Conservation (phyloP, 30 jellyfish, hydroid and myxozoan species). For the Thelohanellus kitauei region DNA sequence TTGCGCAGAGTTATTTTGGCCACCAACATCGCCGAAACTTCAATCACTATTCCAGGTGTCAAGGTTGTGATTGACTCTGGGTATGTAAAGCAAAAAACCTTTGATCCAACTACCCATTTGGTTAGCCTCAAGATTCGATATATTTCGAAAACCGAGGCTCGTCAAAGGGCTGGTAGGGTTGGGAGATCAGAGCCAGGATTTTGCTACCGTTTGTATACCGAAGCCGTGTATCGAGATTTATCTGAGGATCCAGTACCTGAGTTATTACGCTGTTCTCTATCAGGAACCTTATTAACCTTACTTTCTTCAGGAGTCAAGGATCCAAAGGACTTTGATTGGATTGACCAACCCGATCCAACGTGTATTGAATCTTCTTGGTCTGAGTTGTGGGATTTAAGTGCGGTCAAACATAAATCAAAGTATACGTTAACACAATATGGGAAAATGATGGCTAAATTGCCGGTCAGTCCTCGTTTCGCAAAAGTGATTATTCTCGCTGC, state of each 20-base stretch:
- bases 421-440: slow-evolving; percentile 39
- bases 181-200: slow-evolving; percentile 75
- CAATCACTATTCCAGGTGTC: slow-evolving; percentile 66
- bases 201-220: slow-evolving; percentile 66
- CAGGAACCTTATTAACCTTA: slow-evolving; percentile 23
- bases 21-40: slow-evolving; percentile 90
- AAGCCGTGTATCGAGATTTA: slow-evolving; percentile 16
- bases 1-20: slow-evolving; percentile 44
- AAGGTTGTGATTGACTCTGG: slow-evolving; percentile 73
- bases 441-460: slow-evolving; percentile 29
- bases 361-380: slow-evolving; percentile 20
- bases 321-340: slow-evolving; percentile 23
- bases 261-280: slow-evolving; percentile 23
- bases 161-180: slow-evolving; percentile 84
- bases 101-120: slow-evolving; percentile 34
- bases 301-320: slow-evolving; percentile 40
- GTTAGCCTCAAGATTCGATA: slow-evolving; percentile 34
- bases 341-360: slow-evolving; percentile 35
- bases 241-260: slow-evolving; percentile 44
- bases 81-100: slow-evolving; percentile 55
- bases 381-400: slow-evolving; percentile 30
- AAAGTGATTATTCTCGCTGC: slow-evolving; percentile 31
- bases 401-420: slow-evolving; percentile 19
- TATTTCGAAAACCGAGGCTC: slow-evolving; percentile 66
- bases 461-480: slow-evolving; percentile 45